A percentile compares a stretch with the other conserved stretches of the same genome.
Evolutionary conservation across 92 coral and sea anemone species (phyloP).

Genomic region (Zoanthus sociatus): DNA sequence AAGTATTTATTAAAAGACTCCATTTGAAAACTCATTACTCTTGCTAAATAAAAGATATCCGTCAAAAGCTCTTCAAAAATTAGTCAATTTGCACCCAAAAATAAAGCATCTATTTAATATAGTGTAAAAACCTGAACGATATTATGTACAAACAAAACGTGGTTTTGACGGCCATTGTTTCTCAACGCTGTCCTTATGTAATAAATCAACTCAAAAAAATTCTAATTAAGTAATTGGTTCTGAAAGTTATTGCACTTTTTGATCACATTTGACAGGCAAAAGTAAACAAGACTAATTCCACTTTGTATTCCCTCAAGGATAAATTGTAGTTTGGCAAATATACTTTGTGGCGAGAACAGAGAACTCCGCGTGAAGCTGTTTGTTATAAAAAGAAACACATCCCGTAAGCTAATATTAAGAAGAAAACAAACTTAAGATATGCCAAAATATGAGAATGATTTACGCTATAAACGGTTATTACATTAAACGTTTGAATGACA

Average conservation of each 20-base stretch:
- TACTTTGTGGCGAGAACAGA: conserved; percentile 19
- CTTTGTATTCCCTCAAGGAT: conserved; percentile 23
- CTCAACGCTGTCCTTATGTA: conserved; percentile 11
- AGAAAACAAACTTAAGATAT: not conserved
- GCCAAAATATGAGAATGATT: conserved; percentile 5
- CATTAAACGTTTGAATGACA: conserved; percentile 19
- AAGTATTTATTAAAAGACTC: conserved; percentile 32
- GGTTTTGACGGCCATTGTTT: not conserved
- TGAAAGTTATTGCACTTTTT: conserved; percentile 27
- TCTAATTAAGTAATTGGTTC: conserved; percentile 34
- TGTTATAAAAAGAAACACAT: conserved; percentile 10
- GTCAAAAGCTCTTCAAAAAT: conserved; percentile 11
- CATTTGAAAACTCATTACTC: conserved; percentile 16
- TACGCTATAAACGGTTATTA: conserved; percentile 20
- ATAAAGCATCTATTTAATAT: conserved; percentile 31
- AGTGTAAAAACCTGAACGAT: not conserved
- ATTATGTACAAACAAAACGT: not conserved
- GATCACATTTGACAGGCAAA: conserved; percentile 24
- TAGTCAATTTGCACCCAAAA: conserved; percentile 32
- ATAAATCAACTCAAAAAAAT: conserved; percentile 21
- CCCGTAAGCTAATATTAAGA: conserved; percentile 15
- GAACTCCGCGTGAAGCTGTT: not conserved
- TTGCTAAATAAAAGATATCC: conserved; percentile 41
- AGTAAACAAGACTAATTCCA: not conserved
- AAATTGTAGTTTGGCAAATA: conserved; percentile 29